Conservation (phyloP, 2,888 invertebrate species). For the Pyrrhia umbra region DNA sequence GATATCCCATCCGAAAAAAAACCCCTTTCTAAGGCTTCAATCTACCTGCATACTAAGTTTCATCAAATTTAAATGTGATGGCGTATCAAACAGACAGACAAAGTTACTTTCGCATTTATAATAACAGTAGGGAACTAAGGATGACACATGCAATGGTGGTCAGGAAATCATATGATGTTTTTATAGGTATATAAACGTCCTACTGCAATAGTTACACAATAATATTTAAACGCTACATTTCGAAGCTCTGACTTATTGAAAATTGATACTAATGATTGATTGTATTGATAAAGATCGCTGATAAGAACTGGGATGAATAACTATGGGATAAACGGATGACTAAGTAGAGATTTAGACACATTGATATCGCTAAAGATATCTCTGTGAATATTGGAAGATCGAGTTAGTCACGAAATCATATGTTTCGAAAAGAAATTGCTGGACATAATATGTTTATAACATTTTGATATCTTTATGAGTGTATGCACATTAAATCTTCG, state of each 20-base stretch:
- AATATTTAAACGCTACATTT: slow-evolving; percentile 14
- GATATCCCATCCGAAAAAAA: too few species aligned
- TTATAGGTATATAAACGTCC: not conserved
- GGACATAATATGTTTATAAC: not conserved
- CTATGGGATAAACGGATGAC: slow-evolving; percentile 12
- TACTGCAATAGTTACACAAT: slow-evolving; percentile 21
- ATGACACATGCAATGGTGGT: not conserved
- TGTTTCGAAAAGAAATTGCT: not conserved
- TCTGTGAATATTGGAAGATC: not conserved
- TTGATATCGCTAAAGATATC: slow-evolving; percentile 2
- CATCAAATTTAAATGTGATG: not conserved
- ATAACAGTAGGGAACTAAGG: not conserved
- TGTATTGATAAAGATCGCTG: not conserved
- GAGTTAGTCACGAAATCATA: not conserved
- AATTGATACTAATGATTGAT: slow-evolving; percentile 22
- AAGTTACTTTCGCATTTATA: not conserved
- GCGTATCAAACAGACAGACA: not conserved
- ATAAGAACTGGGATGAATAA: not conserved
- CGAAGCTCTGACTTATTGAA: not conserved
- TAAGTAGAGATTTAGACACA: not conserved
- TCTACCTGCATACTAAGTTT: too few species aligned
- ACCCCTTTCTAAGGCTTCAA: too few species aligned
- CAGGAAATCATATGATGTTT: not conserved
- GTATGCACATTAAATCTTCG: too few species aligned
- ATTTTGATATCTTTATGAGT: too few species aligned